Conservation (phyloP, 2,113 vertebrate species). For the Progne subis region DNA sequence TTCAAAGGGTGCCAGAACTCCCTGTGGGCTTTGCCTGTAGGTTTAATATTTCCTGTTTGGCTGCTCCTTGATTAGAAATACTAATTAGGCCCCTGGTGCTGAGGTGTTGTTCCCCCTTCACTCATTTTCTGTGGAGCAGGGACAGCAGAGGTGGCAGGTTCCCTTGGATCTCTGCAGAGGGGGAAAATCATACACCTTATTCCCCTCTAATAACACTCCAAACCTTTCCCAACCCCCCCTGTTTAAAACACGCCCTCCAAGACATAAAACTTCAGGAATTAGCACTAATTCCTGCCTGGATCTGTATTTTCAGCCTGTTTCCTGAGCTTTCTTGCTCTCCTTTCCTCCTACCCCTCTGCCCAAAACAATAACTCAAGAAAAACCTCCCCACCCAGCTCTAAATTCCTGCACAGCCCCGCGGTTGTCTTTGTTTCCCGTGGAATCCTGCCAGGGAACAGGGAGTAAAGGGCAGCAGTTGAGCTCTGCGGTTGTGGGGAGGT, state of each 20-base stretch:
- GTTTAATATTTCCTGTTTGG: neutral
- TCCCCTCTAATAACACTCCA: neutral
- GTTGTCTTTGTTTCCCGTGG: conserved; percentile 61
- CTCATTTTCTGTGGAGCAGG: neutral
- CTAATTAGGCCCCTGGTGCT: neutral
- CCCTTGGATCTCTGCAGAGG: neutral
- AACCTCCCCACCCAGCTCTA: conserved; percentile 37
- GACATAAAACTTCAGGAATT: neutral
- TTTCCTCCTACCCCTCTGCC: conserved; percentile 31
- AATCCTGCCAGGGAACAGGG: conserved; percentile 40
- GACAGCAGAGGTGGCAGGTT: neutral
- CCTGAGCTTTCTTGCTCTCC: neutral
- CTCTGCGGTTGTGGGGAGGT: neutral
- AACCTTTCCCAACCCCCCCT: neutral
- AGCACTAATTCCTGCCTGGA: neutral
- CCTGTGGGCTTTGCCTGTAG: neutral
- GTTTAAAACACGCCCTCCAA: neutral
- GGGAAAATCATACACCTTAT: neutral
- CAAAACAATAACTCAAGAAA: conserved; percentile 20
- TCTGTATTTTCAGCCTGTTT: neutral
- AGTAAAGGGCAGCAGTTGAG: conserved; percentile 33
- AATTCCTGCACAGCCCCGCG: conserved; percentile 23
- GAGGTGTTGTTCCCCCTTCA: neutral
- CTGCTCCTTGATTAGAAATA: neutral
- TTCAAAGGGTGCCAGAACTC: neutral